phyloP scores from a whole-genome alignment of 2,113 vertebrate genomes.

The Elephas maximus region DNA sequence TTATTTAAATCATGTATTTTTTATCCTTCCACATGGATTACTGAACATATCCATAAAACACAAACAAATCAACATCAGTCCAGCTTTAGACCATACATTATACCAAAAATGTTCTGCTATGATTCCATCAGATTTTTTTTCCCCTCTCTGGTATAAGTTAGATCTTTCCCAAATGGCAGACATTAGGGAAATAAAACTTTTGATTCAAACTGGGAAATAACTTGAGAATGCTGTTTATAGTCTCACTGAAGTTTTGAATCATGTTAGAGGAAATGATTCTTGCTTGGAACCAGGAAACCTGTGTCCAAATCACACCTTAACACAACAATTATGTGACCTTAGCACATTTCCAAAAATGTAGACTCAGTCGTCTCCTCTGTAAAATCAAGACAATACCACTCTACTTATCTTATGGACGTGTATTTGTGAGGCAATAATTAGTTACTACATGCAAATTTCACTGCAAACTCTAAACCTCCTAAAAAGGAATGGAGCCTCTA shows the following conservation, averaged over 20 bases:
- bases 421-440: not conserved
- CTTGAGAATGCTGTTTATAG: not conserved
- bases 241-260: not conserved
- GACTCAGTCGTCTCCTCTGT: not conserved
- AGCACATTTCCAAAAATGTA: not conserved
- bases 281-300: not conserved
- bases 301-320: not conserved
- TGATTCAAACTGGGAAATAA: conserved; percentile 29
- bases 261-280: conserved; percentile 3
- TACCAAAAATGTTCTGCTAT: not conserved
- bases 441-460: not conserved
- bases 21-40: not conserved
- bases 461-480: not conserved
- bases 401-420: not conserved
- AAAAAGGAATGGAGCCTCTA: not conserved
- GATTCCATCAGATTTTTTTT: not conserved
- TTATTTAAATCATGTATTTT: not conserved
- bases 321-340: not conserved
- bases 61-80: not conserved
- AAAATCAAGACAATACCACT: not conserved
- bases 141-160: not conserved
- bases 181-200: not conserved
- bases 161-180: not conserved
- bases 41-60: not conserved
- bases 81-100: not conserved